Evolutionary conservation across 2,888 invertebrate genomes (phyloP), one percentile per base, ranked within the genome.

Genomic region (Romanomermis culicivorax): DNA sequence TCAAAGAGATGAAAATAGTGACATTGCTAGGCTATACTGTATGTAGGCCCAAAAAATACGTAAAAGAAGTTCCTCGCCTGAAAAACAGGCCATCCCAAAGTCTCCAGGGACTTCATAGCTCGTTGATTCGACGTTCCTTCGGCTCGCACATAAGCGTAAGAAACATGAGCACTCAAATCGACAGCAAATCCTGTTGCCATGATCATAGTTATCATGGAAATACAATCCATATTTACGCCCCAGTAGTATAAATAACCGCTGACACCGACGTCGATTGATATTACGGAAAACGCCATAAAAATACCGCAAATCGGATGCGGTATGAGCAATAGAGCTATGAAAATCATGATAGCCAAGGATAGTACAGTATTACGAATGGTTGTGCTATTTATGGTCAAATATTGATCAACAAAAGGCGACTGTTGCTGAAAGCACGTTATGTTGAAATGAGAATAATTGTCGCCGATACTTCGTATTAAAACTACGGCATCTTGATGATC

Each of bases 101-200:
- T 83, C 68, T 87, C 87, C 0, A 89, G 74, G 53, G 86, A 82
- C 65, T 85, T 85, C 59, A 79, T 79, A 1, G 87, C 84, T 58
- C 80, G 77, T 26, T 83, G 82, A 53, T 82, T 78, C 0, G 85
- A 79, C 20, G 76, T 74, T 2, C 58, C 57, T 14, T 80, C 80
- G 0, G 85, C 85, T 2, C 85, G 82, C 82, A 87, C 85, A 71
- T 86, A 88, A 0, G 86, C 85, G 67, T 89, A 88, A 64, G 87
- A 86, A 60, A 88, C 87, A 68, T 88, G 87, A 1, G 87, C 87
- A 0, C 86, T 86, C 68, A 86, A 88, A 67, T 88, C 87, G 0
- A 89, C 88, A 4, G 87, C 87, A 73, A 89, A 89, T 53, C 89
- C 91, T 58, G 89, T 88, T 70, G 88, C 88, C 88, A 91, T 89